Base-by-base conservation (phyloP, 2,113 vertebrate species). In the Colius striatus region DNA sequence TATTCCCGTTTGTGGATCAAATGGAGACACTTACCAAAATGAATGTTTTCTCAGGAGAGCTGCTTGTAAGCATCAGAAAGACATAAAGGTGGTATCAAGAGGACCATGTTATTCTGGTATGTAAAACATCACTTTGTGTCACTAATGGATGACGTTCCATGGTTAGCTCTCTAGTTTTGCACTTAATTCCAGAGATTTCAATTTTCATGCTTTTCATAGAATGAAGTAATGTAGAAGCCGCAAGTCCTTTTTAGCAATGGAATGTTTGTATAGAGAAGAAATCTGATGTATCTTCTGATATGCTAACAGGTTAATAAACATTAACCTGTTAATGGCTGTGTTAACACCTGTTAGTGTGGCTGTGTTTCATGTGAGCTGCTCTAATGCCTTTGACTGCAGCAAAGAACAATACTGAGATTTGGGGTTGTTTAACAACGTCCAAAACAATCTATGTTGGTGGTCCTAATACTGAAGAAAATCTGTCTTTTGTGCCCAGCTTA, bases 21-120 rank as follows among this genome's bases (percentile, higher is more conserved):
- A 99, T 84, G 99, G 99, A 94, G 99, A 99, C 98, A 99, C 99
- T 91, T 99, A 99, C 96, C 99, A 99, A 98, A 99, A 99, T 67
- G 99, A 99, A 95, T 99, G 99, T 97, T 99, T 99, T 97, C 97
- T 99, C 96, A 98, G 98, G 77, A 99, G 99, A 97, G 99, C 99
- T 91, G 98, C 99, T 96, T 99, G 99, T 98, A 99, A 99, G 82
- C 99, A 99, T 95, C 99, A 99, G 97, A 98, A 98, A 84, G 98
- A 98, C 94, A 99, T 99, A 98, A 98, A 98, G 63, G 96, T 98
- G 50, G 98, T 98, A 84, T 97, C 99, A 11, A 98, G 98, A 87
- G 99, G 99, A 72, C 98, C 99, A 43, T 99, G 99, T 96, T 98
- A 99, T 66, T 96, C 98, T 36, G 99, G 99, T 99, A 98, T 97